Conservation (phyloP, 2,797 vertebrate genomes). For the Gallinago stenura region DNA sequence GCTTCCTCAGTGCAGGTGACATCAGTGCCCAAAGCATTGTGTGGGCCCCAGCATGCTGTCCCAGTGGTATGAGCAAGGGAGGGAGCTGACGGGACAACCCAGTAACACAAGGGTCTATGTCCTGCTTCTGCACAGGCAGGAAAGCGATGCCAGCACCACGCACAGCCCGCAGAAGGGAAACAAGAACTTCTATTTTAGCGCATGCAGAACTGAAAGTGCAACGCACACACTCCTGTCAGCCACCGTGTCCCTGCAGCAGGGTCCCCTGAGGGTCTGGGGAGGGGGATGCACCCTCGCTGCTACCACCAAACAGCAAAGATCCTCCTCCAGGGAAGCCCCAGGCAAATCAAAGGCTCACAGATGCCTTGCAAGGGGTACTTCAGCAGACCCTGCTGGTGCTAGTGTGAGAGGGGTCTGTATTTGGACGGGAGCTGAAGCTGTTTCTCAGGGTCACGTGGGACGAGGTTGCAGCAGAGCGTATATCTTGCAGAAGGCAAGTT, state of each 20-base stretch:
- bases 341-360: background rate
- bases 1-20: background rate
- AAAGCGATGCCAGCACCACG: background rate
- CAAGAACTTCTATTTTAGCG: background rate
- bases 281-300: background rate
- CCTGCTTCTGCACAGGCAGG: background rate
- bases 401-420: rapidly evolving
- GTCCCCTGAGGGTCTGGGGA: background rate
- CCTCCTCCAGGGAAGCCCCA: background rate
- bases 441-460: background rate
- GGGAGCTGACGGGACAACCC: background rate
- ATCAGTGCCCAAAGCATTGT: rapidly evolving
- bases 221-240: background rate
- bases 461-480: background rate
- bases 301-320: background rate
- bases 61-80: rapidly evolving
- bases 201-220: constrained; percentile 67
- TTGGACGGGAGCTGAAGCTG: background rate
- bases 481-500: background rate
- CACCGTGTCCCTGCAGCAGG: background rate
- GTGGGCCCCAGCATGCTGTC: rapidly evolving
- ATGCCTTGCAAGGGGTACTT: background rate
- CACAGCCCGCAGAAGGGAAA: constrained; percentile 10
- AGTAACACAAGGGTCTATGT: background rate
- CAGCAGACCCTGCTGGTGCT: background rate